A percentile compares a stretch with the other conserved stretches of the same genome.
These are phyloP conservation scores for Lanistes nyassanus DNA, from an alignment of 1,140 invertebrate species.

Conservation along the genomic window DNA sequence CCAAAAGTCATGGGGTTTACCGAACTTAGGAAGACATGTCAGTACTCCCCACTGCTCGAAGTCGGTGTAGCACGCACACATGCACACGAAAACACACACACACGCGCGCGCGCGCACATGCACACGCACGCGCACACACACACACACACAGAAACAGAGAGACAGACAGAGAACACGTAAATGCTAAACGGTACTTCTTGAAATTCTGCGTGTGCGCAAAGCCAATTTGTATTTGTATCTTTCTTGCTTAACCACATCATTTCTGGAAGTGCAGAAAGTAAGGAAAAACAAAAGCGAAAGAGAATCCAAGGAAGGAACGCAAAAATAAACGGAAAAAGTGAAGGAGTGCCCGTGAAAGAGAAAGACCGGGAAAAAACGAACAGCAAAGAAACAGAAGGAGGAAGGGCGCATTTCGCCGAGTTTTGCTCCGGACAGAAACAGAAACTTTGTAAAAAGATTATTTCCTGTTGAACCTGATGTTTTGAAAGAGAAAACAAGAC, in stretches of 20 bases:
- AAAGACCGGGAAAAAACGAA: neutral
- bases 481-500: too few species aligned
- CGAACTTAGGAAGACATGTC: too few species aligned
- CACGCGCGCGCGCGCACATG: neutral
- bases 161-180: conserved; percentile 2
- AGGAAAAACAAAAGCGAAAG: neutral
- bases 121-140: conserved; percentile 10
- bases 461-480: too few species aligned
- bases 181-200: neutral
- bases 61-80: conserved; percentile 3
- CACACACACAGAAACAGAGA: neutral
- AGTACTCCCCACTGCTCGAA: too few species aligned
- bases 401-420: too few species aligned
- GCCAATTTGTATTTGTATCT: neutral
- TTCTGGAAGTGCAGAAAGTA: neutral
- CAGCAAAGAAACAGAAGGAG: neutral
- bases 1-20: too few species aligned
- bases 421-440: too few species aligned
- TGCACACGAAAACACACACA: conserved; percentile 1
- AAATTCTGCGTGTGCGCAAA: neutral
- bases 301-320: neutral
- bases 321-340: neutral
- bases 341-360: neutral
- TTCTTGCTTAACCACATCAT: neutral
- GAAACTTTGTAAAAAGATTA: too few species aligned